Evolutionary conservation across 2,797 vertebrate genomes (phyloP), one percentile per base, ranked within the genome.

Genomic region (Eutrigla gurnardus): DNA sequence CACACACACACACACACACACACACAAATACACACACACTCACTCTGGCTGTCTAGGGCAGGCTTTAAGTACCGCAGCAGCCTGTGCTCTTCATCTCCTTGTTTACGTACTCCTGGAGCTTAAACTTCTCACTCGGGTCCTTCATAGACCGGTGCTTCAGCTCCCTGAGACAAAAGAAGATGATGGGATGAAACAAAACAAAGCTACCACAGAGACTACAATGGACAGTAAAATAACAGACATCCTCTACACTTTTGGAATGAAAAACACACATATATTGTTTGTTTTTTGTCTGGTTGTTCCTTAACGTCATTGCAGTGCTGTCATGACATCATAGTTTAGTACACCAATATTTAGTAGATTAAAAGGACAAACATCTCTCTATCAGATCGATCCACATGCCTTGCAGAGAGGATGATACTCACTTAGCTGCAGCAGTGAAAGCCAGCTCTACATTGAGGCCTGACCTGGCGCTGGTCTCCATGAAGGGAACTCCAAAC

Each of bases 401-500:
- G 36, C 18, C 57, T 36, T 36, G 15, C 36, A 54, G 7, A 43
- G 14, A 54, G 4, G 15, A 8, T 7, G 42, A 58, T 61, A 94
- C 97, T 96, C 86, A 98, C 97, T 97, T 97, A 15, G 96, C 97
- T 2, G 97, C 96, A 77, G 96, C 97, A 5, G 90, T 97, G 93
- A 98, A 98, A 0, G 97, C 96, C 83, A 98, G 85, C 45, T 98
- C 97, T 18, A 98, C 96, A 0, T 98, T 98, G 73, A 98, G 93
- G 66, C 97, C 97, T 0, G 93, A 96, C 90, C 96, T 97, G 73
- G 97, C 96, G 0, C 97, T 98, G 83, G 97, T 98, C 93, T 98
- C 97, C 97, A 98, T 98, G 84, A 97, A 98, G 42, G 97, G 97
- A 82, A 98, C 95, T 0, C 97, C 96, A 0, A 96, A 98, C 72